Conservation (phyloP, 1,140 invertebrate genomes). For the Eciton burchellii region DNA sequence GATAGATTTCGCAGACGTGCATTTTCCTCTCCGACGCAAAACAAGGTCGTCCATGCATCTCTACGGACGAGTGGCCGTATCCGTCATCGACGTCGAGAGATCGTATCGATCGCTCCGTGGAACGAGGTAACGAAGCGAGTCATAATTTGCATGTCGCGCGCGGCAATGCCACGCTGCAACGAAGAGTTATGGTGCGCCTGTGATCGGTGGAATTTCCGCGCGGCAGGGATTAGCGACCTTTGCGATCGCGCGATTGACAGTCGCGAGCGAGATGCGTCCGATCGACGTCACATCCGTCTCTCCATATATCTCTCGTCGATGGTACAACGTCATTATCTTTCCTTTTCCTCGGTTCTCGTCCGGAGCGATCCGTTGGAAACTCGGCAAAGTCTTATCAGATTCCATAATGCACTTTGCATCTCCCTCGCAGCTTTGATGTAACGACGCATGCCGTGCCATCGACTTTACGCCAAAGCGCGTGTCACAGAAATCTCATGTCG, state of each 20-base stretch:
- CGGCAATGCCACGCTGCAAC: conserved; percentile 64
- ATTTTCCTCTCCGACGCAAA: conserved; percentile 74
- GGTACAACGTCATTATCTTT: conserved; percentile 17
- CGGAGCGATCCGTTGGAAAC: neutral
- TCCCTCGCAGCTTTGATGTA: neutral
- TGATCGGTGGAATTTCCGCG: conserved; percentile 15
- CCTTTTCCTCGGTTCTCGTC: no score
- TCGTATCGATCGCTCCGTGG: conserved; percentile 64
- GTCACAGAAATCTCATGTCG: neutral
- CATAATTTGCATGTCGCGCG: conserved; percentile 71
- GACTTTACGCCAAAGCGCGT: neutral
- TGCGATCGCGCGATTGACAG: conserved; percentile 59
- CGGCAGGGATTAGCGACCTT: conserved; percentile 51
- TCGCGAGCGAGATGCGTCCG: conserved; percentile 38
- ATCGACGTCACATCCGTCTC: conserved; percentile 36
- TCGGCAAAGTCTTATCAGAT: neutral
- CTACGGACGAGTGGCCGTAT: conserved; percentile 26
- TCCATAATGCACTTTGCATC: neutral
- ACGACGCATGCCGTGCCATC: neutral
- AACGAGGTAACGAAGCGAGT: conserved; percentile 62
- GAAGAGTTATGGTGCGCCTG: conserved; percentile 67
- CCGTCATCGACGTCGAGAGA: conserved; percentile 68
- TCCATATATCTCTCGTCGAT: neutral
- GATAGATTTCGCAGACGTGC: conserved; percentile 75
- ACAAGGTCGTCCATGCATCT: conserved; percentile 70